These are phyloP conservation scores for Hormiphora californensis DNA, from an alignment of 37 sponge, comb jelly and placozoan genomes.

Conservation along the genomic window DNA sequence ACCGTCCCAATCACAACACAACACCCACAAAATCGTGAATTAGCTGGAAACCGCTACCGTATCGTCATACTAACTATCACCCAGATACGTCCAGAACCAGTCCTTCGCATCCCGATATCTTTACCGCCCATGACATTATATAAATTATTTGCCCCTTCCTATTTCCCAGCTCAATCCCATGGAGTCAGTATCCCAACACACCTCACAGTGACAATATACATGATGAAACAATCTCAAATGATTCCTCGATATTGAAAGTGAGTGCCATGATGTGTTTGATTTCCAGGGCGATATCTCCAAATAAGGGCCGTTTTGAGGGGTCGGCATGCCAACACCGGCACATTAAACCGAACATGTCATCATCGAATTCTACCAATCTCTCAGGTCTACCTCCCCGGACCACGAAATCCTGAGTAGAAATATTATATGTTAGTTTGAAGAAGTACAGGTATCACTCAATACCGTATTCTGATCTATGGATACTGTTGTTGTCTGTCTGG, in stretches of 20 bases:
- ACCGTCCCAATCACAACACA: too few relatives aligned
- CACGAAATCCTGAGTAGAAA: slow-evolving; percentile 68
- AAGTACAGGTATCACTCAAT: slow-evolving; percentile 60
- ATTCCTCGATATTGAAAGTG: slow-evolving; percentile 38
- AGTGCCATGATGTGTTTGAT: slow-evolving; percentile 62
- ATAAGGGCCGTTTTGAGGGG: slow-evolving; percentile 61
- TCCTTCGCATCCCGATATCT: too few relatives aligned
- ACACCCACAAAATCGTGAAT: too few relatives aligned
- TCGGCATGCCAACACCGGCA: slow-evolving; percentile 77
- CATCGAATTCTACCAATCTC: slow-evolving; percentile 66
- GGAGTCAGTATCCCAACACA: too few relatives aligned
- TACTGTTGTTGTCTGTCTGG: neutral
- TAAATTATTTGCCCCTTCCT: too few relatives aligned
- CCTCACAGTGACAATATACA: slow-evolving; percentile 8
- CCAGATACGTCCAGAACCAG: too few relatives aligned
- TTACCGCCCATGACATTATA: too few relatives aligned
- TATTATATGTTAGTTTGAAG: neutral
- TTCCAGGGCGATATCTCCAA: slow-evolving; percentile 66
- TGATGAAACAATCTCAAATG: slow-evolving; percentile 16
- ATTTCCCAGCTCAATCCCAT: too few relatives aligned
- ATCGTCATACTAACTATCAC: too few relatives aligned
- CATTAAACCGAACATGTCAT: slow-evolving; percentile 83
- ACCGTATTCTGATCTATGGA: neutral
- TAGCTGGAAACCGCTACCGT: too few relatives aligned
- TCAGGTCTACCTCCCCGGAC: slow-evolving; percentile 86